Percentiles rank a stretch among this genome's conserved stretches.
Conservation (phyloP, 92 coral and sea anemone genomes). For the Bergia puertoricense region DNA sequence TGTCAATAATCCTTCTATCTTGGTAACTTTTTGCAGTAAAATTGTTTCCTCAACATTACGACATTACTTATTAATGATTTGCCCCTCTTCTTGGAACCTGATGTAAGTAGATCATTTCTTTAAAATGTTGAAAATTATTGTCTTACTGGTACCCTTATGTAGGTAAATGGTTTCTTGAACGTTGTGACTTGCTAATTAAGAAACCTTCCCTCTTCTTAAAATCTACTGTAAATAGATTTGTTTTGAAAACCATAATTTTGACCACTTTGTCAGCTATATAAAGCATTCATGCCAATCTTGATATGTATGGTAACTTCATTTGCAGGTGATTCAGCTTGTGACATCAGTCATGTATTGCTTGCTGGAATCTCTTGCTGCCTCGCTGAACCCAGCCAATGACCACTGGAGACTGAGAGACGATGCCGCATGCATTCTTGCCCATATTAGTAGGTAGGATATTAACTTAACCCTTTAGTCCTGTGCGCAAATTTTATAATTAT, state of each 20-base stretch:
- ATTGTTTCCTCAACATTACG: too few relatives aligned
- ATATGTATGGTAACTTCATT: not conserved
- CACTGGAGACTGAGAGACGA: conserved; percentile 93
- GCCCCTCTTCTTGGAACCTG: too few relatives aligned
- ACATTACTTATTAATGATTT: too few relatives aligned
- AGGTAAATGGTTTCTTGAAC: conserved; percentile 17
- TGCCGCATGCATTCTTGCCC: conserved; percentile 83
- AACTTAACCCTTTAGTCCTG: not conserved
- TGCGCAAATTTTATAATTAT: not conserved
- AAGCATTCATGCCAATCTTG: not conserved
- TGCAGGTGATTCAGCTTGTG: conserved; percentile 92
- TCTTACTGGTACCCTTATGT: too few relatives aligned
- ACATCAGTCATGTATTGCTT: conserved; percentile 96
- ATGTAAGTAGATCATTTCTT: conserved; percentile 58
- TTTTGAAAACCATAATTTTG: too few relatives aligned
- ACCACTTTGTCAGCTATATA: not conserved
- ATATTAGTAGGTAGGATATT: conserved; percentile 81
- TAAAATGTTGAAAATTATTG: too few relatives aligned
- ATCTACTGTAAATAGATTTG: conserved; percentile 75
- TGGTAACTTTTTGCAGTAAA: too few relatives aligned
- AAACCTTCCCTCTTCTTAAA: conserved; percentile 59
- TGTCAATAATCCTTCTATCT: too few relatives aligned
- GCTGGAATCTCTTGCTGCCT: conserved; percentile 83
- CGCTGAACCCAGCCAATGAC: conserved; percentile 86
- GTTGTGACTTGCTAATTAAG: conserved; percentile 67